Evolutionary conservation across 2,113 vertebrate genomes (phyloP), one percentile per base, ranked within the genome.

Genomic region (Crotalus horridus): DNA sequence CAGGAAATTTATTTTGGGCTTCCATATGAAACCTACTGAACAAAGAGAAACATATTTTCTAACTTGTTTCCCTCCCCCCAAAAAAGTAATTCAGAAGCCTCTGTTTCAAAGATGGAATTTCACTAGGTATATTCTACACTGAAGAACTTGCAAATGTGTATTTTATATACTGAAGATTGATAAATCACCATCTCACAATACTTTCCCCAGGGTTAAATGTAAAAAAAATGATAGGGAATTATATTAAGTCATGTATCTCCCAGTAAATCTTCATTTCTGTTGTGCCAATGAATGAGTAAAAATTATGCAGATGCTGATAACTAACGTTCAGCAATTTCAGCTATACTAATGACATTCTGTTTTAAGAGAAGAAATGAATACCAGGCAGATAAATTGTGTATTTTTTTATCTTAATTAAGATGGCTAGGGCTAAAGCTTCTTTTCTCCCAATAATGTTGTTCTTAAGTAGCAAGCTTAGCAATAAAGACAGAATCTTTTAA

Each of bases 241-340:
- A 43, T 54, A n/a, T 85, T 61, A 55, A 54, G 56, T 61, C 29
- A 86, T 54, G 46, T 15, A 90, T 64, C 48, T 10, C 33, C n/a
- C 13, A 29, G 23, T 56, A 81, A 87, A 69, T 54, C 55, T 43
- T 39, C 24, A 54, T 90, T 90, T 33, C 46, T 90, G 12, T 58
- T 24, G 13, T n/a, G 21, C 48, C 24, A 59, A 48, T 64, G 74
- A 87, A 87, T 43, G 53, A 64, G 56, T 51, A 86, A 87, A 64
- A 90, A 90, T 87, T 93, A 90, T 48, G 48, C 43, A 93, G 86
- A 24, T 90, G 81, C 74, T 90, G 74, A 86, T 85, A 93, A 93
- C 43, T n/a, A 58, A 15, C 29, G 74, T 90, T 89, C 74, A 93
- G 23, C n/a, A 89, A 51, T 15, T 61, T 1, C 39, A 51, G 58